Conservation (phyloP, 2,888 invertebrate species). For the Epinotia brunnichana region DNA sequence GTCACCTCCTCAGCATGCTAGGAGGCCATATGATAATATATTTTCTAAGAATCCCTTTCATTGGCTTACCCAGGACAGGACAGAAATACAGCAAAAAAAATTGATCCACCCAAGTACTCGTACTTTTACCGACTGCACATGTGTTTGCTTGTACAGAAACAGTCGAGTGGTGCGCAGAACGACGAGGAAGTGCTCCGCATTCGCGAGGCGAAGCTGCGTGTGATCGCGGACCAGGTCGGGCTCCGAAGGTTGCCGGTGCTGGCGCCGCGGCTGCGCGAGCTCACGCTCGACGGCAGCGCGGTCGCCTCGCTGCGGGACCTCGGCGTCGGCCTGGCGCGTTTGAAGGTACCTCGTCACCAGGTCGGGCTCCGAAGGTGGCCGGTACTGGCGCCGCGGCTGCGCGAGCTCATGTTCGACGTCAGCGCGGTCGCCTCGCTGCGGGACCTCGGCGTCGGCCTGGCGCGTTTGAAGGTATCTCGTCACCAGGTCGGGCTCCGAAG, state of each 20-base stretch:
- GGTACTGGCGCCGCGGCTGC: slow-evolving; percentile 85
- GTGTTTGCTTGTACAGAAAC: slow-evolving; percentile 63
- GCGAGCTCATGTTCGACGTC: slow-evolving; percentile 86
- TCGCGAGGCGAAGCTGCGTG: slow-evolving; percentile 85
- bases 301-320: slow-evolving; percentile 87
- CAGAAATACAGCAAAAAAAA: too few relatives aligned
- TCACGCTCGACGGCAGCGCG: slow-evolving; percentile 87
- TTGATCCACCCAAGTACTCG: too few relatives aligned
- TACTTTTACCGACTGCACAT: neutral
- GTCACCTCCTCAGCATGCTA: too few relatives aligned
- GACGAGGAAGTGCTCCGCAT: slow-evolving; percentile 76
- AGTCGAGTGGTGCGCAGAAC: slow-evolving; percentile 72
- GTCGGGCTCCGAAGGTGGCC: slow-evolving; percentile 82
- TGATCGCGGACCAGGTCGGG: slow-evolving; percentile 86
- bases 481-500: slow-evolving; percentile 73
- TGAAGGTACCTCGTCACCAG: slow-evolving; percentile 68
- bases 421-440: slow-evolving; percentile 86
- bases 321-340: slow-evolving; percentile 85
- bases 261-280: slow-evolving; percentile 84
- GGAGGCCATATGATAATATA: too few relatives aligned
- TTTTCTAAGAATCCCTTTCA: too few relatives aligned
- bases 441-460: slow-evolving; percentile 87
- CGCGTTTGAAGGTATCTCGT: slow-evolving; percentile 77
- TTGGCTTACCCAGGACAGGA: too few relatives aligned
- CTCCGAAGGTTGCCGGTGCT: slow-evolving; percentile 85